Evolutionary conservation across 2,113 vertebrate genomes (phyloP).

Genomic region (Dipodomys merriami): DNA sequence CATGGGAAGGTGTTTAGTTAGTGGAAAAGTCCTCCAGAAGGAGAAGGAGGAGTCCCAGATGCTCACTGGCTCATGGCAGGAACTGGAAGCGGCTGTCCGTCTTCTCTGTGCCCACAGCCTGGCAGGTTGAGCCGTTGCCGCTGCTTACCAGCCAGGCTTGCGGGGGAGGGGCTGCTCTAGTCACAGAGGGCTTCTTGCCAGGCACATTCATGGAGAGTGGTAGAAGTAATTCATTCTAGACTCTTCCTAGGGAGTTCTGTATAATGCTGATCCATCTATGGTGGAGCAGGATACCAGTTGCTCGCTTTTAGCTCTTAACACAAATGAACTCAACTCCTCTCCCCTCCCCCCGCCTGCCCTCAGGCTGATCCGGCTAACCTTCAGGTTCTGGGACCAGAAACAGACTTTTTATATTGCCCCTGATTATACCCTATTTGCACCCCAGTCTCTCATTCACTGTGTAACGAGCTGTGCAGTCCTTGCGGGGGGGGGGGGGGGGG

Average conservation of each 20-base stretch:
- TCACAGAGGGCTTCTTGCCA: background rate
- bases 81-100: too few species aligned
- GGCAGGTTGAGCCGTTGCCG: background rate
- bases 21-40: background rate
- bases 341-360: background rate
- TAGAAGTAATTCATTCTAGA: background rate
- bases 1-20: background rate
- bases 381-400: too few species aligned
- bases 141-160: background rate
- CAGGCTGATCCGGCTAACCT: background rate
- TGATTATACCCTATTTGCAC: rapidly evolving
- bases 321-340: background rate
- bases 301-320: background rate
- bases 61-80: background rate
- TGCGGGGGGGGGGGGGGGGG: background rate
- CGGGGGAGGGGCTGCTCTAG: background rate
- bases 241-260: background rate
- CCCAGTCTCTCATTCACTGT: background rate
- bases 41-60: background rate
- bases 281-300: background rate
- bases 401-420: too few species aligned
- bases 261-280: background rate
- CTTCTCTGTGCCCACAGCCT: background rate
- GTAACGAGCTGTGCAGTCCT: background rate
- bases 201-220: too few species aligned